Evolutionary conservation across 2,888 invertebrate genomes (phyloP).

Genomic region (Stenodema calcarata): DNA sequence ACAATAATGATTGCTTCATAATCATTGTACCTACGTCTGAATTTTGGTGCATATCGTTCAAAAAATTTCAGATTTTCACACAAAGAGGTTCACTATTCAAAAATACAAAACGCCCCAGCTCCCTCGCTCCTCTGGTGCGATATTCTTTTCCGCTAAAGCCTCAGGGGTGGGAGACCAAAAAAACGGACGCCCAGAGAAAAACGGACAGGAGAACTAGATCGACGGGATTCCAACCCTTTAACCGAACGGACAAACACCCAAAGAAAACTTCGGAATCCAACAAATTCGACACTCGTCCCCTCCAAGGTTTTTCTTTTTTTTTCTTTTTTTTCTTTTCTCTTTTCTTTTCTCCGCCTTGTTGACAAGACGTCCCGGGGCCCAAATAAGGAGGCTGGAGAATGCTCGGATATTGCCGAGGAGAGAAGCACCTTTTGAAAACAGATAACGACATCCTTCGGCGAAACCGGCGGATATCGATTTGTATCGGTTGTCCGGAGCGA

Average conservation of each 20-base stretch:
- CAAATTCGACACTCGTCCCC: slow-evolving; percentile 7
- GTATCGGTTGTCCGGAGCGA: neutral
- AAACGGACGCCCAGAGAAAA: neutral
- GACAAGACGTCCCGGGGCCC: slow-evolving; percentile 12
- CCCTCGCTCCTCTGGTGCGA: neutral
- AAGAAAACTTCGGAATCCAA: slow-evolving; percentile 11
- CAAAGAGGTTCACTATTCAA: too few relatives aligned
- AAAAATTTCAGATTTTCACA: too few relatives aligned
- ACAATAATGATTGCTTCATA: too few relatives aligned
- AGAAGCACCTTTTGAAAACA: neutral
- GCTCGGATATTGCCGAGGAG: neutral
- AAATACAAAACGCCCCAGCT: too few relatives aligned
- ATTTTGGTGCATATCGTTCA: too few relatives aligned
- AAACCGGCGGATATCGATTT: neutral
- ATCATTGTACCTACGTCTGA: too few relatives aligned
- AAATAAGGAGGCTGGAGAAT: neutral
- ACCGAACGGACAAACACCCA: neutral
- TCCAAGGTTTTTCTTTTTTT: neutral
- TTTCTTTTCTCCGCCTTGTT: neutral
- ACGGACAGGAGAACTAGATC: neutral
- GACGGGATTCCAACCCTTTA: neutral
- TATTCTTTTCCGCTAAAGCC: neutral
- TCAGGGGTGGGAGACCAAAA: neutral
- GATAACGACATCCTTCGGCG: neutral
- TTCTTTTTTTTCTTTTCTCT: neutral